Conservation (phyloP, 2,888 invertebrate genomes). For the Ariolimax columbianus region DNA sequence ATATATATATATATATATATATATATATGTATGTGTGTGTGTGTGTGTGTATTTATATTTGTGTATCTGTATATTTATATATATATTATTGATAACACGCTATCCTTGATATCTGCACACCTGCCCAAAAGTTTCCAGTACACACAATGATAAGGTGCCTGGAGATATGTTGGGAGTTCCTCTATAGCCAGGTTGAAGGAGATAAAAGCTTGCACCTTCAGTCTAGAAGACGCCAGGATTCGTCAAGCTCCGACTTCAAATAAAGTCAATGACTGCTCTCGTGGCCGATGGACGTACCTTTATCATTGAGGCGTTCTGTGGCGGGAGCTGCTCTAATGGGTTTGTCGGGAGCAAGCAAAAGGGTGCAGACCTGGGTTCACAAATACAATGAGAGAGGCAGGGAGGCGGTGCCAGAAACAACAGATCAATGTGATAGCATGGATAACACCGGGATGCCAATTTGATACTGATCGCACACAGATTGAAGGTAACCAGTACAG, state of each 20-base stretch:
- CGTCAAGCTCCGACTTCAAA: neutral
- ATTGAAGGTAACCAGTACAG: neutral
- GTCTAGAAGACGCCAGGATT: neutral
- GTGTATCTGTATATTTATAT: too few species aligned
- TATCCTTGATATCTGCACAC: too few species aligned
- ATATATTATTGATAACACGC: too few species aligned
- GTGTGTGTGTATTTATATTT: too few species aligned
- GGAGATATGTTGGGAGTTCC: too few species aligned
- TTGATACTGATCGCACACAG: slow-evolving; percentile 1
- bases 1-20: too few species aligned
- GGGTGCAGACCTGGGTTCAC: neutral
- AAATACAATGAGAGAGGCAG: neutral
- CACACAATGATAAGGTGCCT: too few species aligned
- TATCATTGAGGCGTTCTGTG: neutral
- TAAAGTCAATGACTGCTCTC: neutral
- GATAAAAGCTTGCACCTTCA: neutral
- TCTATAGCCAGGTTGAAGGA: neutral
- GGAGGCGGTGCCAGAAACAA: neutral
- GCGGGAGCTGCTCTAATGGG: neutral
- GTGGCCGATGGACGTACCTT: neutral
- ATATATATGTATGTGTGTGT: too few species aligned
- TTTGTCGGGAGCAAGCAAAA: neutral
- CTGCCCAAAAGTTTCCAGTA: too few species aligned
- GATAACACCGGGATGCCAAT: neutral
- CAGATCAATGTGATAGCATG: slow-evolving; percentile 9